phyloP scores from a whole-genome alignment of 2,888 invertebrate genomes.

The Trachelus tabidus region DNA sequence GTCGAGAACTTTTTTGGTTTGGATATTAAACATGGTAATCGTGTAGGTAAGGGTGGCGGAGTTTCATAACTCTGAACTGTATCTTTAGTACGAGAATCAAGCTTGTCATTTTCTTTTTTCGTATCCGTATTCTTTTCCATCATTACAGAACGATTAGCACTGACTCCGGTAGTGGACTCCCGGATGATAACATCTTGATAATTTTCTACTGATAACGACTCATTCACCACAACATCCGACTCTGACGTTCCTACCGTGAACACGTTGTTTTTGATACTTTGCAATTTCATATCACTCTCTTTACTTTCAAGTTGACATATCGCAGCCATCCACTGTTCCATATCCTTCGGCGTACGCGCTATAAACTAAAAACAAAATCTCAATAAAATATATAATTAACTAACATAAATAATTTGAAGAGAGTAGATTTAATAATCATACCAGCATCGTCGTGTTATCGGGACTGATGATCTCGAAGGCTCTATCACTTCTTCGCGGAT shows the following conservation, averaged over 20 bases:
- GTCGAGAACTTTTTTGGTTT: slow-evolving; percentile 34
- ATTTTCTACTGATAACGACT: slow-evolving; percentile 25
- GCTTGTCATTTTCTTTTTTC: neutral
- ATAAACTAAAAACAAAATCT: slow-evolving; percentile 42
- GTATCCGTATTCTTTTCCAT: neutral
- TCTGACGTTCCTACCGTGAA: too few relatives aligned
- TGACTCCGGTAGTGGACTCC: neutral
- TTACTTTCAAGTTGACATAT: slow-evolving; percentile 35
- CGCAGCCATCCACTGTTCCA: slow-evolving; percentile 58
- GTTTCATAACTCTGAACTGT: neutral
- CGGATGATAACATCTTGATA: slow-evolving; percentile 31
- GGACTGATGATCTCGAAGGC: slow-evolving; percentile 59
- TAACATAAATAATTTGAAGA: neutral
- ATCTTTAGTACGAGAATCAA: neutral
- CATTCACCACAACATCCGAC: neutral
- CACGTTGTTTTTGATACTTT: neutral
- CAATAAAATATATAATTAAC: neutral
- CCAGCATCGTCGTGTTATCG: slow-evolving; percentile 54
- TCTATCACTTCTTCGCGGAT: slow-evolving; percentile 51
- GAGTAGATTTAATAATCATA: slow-evolving; percentile 13
- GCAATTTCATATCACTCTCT: neutral
- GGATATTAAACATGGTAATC: slow-evolving; percentile 47
- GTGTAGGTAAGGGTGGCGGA: slow-evolving; percentile 45
- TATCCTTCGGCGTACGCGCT: slow-evolving; percentile 52
- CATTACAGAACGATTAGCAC: neutral